Percentiles rank a stretch among this genome's conserved stretches.
Evolutionary conservation across 2,888 invertebrate genomes (phyloP).

Genomic region (Steinernema carpocapsae): DNA sequence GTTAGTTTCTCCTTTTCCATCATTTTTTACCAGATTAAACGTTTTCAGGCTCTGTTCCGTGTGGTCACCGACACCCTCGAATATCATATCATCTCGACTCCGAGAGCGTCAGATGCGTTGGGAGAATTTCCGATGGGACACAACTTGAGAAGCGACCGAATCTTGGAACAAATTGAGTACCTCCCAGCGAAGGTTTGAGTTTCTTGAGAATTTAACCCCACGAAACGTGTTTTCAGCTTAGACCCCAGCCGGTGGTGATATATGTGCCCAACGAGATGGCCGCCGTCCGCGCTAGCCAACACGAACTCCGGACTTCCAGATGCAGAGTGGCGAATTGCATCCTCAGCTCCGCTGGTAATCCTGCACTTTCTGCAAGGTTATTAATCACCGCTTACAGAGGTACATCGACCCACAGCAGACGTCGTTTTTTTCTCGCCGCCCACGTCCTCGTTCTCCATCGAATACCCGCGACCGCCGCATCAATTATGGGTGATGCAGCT

Average conservation of each 20-base stretch:
- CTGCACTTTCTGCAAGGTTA: neutral
- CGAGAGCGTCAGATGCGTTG: neutral
- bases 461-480: neutral
- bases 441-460: conserved; percentile 7
- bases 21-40: neutral
- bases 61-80: no score
- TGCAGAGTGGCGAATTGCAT: conserved; percentile 18
- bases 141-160: conserved; percentile 12
- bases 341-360: neutral
- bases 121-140: conserved; percentile 12
- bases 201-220: neutral
- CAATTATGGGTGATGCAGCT: conserved; percentile 47
- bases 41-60: conserved; percentile 14
- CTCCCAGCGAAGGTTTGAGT: neutral
- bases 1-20: neutral
- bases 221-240: neutral
- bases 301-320: neutral
- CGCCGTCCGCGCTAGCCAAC: neutral
- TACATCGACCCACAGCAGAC: conserved; percentile 10
- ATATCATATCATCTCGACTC: neutral
- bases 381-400: neutral
- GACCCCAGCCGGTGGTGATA: conserved; percentile 20
- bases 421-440: conserved; percentile 24
- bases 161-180: conserved; percentile 15
- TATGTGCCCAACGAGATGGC: conserved; percentile 2